These are phyloP conservation scores for Puntigrus tetrazona DNA, from an alignment of 2,113 vertebrate species.

Conservation along the genomic window DNA sequence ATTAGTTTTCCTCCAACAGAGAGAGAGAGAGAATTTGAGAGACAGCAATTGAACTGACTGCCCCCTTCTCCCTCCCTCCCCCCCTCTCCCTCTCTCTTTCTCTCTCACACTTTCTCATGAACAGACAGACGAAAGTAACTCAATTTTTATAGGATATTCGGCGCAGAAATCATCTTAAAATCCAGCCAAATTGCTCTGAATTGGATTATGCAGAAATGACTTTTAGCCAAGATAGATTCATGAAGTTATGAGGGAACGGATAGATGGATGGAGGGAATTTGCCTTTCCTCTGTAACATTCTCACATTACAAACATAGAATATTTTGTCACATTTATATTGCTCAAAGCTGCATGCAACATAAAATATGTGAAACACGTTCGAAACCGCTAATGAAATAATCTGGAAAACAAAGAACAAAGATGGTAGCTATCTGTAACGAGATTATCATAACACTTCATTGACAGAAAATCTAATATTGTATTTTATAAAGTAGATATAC, in stretches of 20 bases:
- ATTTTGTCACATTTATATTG: not conserved
- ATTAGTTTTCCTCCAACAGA: slow-evolving; percentile 41
- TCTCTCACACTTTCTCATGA: not conserved
- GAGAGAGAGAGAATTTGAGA: slow-evolving; percentile 18
- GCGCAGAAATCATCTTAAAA: slow-evolving; percentile 27
- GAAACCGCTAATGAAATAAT: no score
- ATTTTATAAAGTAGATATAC: no score
- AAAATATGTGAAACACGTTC: not conserved
- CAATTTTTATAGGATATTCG: slow-evolving; percentile 17
- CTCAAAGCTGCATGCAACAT: not conserved
- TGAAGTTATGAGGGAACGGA: slow-evolving; percentile 1
- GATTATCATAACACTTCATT: no score
- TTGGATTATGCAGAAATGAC: slow-evolving; percentile 17
- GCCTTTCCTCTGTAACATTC: not conserved
- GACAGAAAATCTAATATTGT: no score
- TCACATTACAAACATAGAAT: not conserved
- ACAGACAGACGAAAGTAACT: slow-evolving; percentile 31
- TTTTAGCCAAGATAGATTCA: slow-evolving; percentile 2
- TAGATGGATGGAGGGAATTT: not conserved
- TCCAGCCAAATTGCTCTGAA: slow-evolving; percentile 23
- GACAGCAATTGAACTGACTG: slow-evolving; percentile 35
- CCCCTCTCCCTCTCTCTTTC: not conserved
- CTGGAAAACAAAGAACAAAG: no score
- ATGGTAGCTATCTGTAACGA: no score
- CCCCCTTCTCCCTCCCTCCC: slow-evolving; percentile 9